Base-by-base conservation (phyloP, 2,888 invertebrate genomes). In the Cryptosula pallasiana region DNA sequence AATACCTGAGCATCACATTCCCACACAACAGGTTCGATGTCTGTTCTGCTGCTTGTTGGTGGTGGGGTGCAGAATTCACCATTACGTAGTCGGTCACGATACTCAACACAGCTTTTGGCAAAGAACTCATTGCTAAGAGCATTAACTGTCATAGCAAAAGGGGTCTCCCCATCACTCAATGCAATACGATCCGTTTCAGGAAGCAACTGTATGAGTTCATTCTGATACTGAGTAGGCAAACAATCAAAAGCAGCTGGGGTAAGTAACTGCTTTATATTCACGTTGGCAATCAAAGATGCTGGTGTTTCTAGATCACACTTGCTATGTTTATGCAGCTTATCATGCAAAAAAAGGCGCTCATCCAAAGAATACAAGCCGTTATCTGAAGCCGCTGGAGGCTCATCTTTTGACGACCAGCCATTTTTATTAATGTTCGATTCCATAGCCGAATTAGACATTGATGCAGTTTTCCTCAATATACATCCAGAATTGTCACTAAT, bases 31-130 rank as follows among this genome's bases (percentile, higher is more conserved):
- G 29, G 63, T 16, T 63, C 34, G 2, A 63, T n/a, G 9, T 63
- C 63, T 25, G 32, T 63, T 34, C 63, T 27, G 32, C 63, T 63
- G 63, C 63, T 63, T 16, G 63, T 27, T 13, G 63, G 27, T 13
- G 63, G 27, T 13, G 45, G 45, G 5, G 32, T 13, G 32, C 63
- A 63, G 27, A 63, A 63, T 27, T 63, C 63, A 13, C 63, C 63
- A 63, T 63, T 63, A 3, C 63, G 63, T 2, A 63, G 63, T n/a
- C 63, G 20, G 34, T 63, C 63, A 9, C 63, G 27, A 32, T 63
- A 63, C 32, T 63, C 63, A 13, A 63, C 63, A 34, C 63, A 63
- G 63, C 63, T 63, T 63, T 63, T 63, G 9, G 63, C 63, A 63
- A 63, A 63, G 32, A 63, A 63, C n/a, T 63, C 63, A 63, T 63